A percentile compares a stretch with the other conserved stretches of the same genome.
phyloP scores from a whole-genome alignment of 2,113 vertebrate species.

The Erpornis zantholeuca region DNA sequence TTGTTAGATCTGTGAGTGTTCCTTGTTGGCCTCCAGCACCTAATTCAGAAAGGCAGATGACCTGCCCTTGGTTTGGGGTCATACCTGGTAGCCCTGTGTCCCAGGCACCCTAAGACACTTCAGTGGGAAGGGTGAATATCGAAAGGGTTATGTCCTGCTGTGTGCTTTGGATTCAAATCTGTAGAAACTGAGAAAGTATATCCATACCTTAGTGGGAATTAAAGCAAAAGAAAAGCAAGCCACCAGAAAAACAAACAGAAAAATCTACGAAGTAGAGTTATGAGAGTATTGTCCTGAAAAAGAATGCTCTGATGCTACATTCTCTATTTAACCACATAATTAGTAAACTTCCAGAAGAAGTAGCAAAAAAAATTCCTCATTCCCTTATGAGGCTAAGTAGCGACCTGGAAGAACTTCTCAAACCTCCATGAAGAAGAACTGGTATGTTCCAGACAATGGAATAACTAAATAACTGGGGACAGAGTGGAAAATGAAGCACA shows the following conservation, averaged over 20 bases:
- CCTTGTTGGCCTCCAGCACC: background rate
- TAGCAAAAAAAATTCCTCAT: background rate
- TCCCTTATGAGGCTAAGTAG: background rate
- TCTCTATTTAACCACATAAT: slow-evolving; percentile 6
- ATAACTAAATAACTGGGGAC: background rate
- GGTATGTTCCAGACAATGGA: background rate
- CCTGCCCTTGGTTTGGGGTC: background rate
- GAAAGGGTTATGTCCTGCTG: background rate
- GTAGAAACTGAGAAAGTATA: background rate
- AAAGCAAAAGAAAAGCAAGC: background rate
- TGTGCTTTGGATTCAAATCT: background rate
- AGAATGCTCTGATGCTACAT: background rate
- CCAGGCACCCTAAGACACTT: background rate
- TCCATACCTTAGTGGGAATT: background rate
- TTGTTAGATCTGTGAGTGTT: background rate
- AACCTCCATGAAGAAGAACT: background rate
- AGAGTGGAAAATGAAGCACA: background rate
- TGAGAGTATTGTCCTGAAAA: slow-evolving; percentile 23
- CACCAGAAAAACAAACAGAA: background rate
- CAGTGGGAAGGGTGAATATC: rapidly evolving
- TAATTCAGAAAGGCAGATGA: background rate
- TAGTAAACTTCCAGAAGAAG: slow-evolving; percentile 19
- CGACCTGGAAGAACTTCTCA: background rate
- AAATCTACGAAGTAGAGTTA: background rate
- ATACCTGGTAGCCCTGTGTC: background rate